Evolutionary conservation across 2,797 vertebrate species (phyloP).

Genomic region (Rhynchotus rufescens): DNA sequence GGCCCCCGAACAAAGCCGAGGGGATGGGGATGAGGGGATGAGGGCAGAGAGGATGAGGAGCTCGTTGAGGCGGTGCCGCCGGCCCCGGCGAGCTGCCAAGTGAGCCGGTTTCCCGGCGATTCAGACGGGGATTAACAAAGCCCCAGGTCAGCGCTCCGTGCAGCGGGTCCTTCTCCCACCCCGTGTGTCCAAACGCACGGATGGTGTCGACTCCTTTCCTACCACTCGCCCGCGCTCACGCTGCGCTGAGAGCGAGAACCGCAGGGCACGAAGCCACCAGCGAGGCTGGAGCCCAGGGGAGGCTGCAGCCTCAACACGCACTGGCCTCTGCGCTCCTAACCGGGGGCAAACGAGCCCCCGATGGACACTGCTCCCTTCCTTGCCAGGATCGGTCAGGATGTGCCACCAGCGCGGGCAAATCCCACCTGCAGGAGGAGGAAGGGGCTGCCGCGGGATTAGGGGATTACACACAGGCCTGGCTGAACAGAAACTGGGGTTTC

Average conservation of each 20-base stretch:
- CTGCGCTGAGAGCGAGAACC: background rate
- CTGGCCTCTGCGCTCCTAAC: background rate
- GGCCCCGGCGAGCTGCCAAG: background rate
- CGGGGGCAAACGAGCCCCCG: background rate
- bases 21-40: background rate
- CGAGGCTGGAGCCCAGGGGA: background rate
- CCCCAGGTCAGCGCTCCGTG: background rate
- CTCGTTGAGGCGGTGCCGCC: background rate
- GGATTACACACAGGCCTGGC: background rate
- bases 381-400: background rate
- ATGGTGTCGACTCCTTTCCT: background rate
- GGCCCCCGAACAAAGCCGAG: accelerated
- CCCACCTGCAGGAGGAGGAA: background rate
- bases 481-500: background rate
- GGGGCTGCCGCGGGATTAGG: background rate
- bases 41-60: background rate
- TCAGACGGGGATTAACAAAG: background rate
- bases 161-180: background rate
- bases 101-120: background rate
- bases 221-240: background rate
- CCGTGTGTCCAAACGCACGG: background rate
- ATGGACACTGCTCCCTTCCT: accelerated
- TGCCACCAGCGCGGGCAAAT: background rate
- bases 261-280: background rate
- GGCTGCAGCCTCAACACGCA: accelerated